Conservation (phyloP, 2,888 invertebrate genomes). For the Matsumyia berberina region DNA sequence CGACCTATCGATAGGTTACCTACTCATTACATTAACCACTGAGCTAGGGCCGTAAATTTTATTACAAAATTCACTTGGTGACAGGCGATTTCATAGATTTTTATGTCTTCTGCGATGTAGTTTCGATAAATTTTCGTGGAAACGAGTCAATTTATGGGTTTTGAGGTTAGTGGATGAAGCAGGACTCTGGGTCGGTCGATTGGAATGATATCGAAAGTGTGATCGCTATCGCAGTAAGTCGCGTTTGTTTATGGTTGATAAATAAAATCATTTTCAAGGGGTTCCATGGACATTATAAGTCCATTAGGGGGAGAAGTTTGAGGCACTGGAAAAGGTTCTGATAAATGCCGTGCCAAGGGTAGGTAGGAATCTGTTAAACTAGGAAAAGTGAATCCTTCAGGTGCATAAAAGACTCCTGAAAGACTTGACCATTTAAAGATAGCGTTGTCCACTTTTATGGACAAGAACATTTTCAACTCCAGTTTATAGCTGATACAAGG, state of each 20-base stretch:
- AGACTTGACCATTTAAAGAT: too few species aligned
- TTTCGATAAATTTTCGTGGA: constrained; percentile 55
- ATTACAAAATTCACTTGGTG: constrained; percentile 56
- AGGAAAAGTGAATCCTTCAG: too few species aligned
- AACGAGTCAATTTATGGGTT: constrained; percentile 73
- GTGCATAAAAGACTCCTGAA: too few species aligned
- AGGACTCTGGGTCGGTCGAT: constrained; percentile 38
- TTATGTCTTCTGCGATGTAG: constrained; percentile 1
- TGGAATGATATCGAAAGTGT: constrained; percentile 54
- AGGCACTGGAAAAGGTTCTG: too few species aligned
- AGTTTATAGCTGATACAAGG: too few species aligned
- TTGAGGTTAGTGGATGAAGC: constrained; percentile 58
- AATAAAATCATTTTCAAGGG: constrained; percentile 38
- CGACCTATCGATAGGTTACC: constrained; percentile 67
- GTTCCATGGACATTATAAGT: constrained; percentile 46
- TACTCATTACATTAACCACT: constrained; percentile 64
- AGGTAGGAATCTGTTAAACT: neutral
- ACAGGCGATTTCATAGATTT: constrained; percentile 67
- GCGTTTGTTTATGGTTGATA: constrained; percentile 60
- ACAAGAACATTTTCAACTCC: too few species aligned
- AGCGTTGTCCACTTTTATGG: too few species aligned
- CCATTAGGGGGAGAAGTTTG: constrained; percentile 19
- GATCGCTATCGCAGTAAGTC: constrained; percentile 50
- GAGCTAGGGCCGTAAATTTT: constrained; percentile 60
- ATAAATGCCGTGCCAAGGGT: too few species aligned